Base-by-base conservation (phyloP, 1,140 invertebrate genomes). In the Sitobion miscanthi region DNA sequence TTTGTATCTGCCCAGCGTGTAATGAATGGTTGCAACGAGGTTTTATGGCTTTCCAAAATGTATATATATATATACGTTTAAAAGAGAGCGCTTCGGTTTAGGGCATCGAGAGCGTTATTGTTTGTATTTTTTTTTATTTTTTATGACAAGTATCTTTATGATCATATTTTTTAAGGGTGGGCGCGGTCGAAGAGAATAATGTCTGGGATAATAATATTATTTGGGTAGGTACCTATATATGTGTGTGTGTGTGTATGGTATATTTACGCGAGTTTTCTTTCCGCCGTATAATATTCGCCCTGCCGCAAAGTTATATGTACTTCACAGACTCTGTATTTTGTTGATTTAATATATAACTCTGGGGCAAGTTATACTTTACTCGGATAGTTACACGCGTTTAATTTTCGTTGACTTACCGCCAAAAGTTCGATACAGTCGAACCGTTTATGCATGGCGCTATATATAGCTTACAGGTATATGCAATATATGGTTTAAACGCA, bases 1-100 rank as follows among this genome's bases (percentile, higher is more conserved):
- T 93, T 86, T 42, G 35, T 42, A 25, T 93, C 49, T 93, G 49
- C 49, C 14, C 47, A 17, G 91, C 91, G 47, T 93, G 91, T 93
- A 93, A 93, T 93, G 91, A 93, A 93, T 93, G 91, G 91, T 85
- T 57, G 62, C 91, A 77, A 83, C 49, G 47, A 54, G 82, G 77
- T 93, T 93, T 93, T 93, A 93, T 93, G 52, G 82, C n/a, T 85
- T 92, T 83, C 77, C 69, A 54, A 52, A 77, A 77, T 14, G 14
- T 45, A 45, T 85, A 42, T 42, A 83, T 42, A 83, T 42, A 85
- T 45, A 85, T 85, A 85, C 21, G 21, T 42, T 42, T 23, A 83
- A n/a, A 1, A 69, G 30, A 69, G 11, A 69, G 62, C 30, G 30
- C 38, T 77, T 69, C 62, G 90, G 57, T 77, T n/a, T 45, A 90